A percentile compares a stretch with the other conserved stretches of the same genome.
phyloP scores from a whole-genome alignment of 2,888 invertebrate genomes.

The Acanthopleura granulata region DNA sequence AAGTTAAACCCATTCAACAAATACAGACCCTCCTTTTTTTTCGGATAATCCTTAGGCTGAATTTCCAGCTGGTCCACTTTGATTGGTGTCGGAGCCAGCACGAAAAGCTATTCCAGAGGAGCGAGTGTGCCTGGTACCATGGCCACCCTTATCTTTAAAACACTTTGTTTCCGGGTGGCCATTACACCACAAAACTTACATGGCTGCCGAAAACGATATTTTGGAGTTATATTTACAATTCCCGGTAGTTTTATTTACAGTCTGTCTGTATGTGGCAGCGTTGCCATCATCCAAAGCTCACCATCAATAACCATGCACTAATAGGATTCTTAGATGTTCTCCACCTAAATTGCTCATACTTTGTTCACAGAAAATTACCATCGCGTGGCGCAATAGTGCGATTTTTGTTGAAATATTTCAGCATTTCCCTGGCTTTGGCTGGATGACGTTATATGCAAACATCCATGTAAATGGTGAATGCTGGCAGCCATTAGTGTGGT shows the following conservation, averaged over 20 bases:
- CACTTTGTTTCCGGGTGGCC: background rate
- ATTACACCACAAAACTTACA: background rate
- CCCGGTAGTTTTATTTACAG: too few relatives aligned
- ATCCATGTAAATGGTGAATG: background rate
- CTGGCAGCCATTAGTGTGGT: too few relatives aligned
- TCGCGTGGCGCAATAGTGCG: background rate
- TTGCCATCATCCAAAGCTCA: background rate
- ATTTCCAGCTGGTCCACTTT: constrained; percentile 4
- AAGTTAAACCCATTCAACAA: background rate
- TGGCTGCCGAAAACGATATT: background rate
- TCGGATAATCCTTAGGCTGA: background rate
- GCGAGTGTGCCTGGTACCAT: too few relatives aligned
- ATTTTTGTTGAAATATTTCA: background rate
- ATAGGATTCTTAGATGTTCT: background rate
- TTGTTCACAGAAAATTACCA: background rate
- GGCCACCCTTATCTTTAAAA: background rate
- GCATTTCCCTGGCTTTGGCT: background rate
- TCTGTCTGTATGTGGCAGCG: background rate
- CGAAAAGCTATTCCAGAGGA: too few relatives aligned
- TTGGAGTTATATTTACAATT: background rate
- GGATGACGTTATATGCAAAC: background rate
- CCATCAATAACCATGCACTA: background rate
- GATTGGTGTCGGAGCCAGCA: background rate
- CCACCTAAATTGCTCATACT: background rate
- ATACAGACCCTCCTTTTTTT: background rate